Evolutionary conservation across 2,888 invertebrate species (phyloP).

Genomic region (Ferdinandea cuprea): DNA sequence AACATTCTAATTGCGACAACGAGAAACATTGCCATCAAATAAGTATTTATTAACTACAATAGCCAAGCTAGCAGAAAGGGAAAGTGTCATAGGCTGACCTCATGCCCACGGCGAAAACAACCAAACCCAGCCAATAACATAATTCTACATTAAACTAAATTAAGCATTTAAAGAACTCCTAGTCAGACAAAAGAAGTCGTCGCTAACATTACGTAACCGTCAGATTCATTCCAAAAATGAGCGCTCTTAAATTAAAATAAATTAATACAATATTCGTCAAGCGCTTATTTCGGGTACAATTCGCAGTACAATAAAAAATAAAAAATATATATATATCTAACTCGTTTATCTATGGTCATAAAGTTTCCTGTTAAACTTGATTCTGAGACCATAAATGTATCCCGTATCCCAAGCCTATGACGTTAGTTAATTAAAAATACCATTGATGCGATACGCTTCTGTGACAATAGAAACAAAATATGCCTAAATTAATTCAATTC

Average conservation of each 20-base stretch:
- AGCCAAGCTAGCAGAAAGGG: no score
- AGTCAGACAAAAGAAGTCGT: neutral
- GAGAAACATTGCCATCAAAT: no score
- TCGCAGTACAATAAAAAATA: neutral
- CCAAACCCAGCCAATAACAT: neutral
- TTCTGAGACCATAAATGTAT: constrained; percentile 22
- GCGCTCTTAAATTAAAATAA: constrained; percentile 45
- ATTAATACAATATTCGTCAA: constrained; percentile 31
- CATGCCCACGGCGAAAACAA: neutral
- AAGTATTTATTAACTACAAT: no score
- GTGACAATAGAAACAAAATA: constrained; percentile 28
- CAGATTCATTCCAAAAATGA: neutral
- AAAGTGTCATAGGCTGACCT: no score
- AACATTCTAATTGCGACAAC: no score
- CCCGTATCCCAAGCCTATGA: constrained; percentile 11
- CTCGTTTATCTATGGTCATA: constrained; percentile 37
- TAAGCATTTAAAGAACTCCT: neutral
- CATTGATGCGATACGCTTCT: neutral
- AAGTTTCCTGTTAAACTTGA: constrained; percentile 53
- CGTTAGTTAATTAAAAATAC: constrained; percentile 7
- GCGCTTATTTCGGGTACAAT: constrained; percentile 24
- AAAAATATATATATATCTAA: constrained; percentile 18
- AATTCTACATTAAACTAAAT: neutral
- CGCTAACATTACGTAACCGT: constrained; percentile 21
- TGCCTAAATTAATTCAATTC: constrained; percentile 7